phyloP scores from a whole-genome alignment of 2,888 invertebrate species.

The Sinhomidia bicolor region DNA sequence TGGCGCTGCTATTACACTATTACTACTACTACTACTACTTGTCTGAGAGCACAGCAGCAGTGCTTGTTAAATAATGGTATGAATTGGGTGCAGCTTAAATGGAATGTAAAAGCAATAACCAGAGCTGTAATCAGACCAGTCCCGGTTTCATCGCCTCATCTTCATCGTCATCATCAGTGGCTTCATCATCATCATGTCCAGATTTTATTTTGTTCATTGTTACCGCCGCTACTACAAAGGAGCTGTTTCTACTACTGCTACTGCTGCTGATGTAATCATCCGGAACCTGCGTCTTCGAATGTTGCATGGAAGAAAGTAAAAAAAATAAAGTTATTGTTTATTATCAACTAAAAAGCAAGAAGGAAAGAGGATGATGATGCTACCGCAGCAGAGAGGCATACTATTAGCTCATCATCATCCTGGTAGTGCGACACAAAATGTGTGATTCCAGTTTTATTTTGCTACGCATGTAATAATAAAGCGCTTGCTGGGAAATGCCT shows the following conservation, averaged over 20 bases:
- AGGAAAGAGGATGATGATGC: background rate
- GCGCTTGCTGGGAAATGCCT: slow-evolving; percentile 47
- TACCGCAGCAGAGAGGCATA: too few species aligned
- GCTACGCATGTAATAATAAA: background rate
- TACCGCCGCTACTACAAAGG: background rate
- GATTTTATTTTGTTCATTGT: slow-evolving; percentile 4
- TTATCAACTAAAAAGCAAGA: too few species aligned
- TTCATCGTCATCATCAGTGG: too few species aligned
- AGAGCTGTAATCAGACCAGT: slow-evolving; percentile 45
- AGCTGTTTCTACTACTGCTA: background rate
- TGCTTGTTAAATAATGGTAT: background rate
- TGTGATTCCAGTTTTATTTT: background rate
- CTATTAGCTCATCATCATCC: too few species aligned
- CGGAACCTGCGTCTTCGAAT: background rate
- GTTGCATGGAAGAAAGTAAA: background rate
- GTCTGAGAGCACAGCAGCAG: too few species aligned
- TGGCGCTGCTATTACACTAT: too few species aligned
- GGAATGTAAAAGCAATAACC: slow-evolving; percentile 57
- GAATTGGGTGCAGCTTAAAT: slow-evolving; percentile 29
- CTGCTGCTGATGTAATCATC: background rate
- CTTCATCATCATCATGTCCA: slow-evolving; percentile 1
- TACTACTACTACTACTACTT: too few species aligned
- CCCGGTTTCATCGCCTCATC: slow-evolving; percentile 17
- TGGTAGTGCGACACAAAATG: background rate
- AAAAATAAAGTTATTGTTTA: background rate